Evolutionary conservation across 2,888 invertebrate species (phyloP).

Genomic region (Euplagia quadripunctaria): DNA sequence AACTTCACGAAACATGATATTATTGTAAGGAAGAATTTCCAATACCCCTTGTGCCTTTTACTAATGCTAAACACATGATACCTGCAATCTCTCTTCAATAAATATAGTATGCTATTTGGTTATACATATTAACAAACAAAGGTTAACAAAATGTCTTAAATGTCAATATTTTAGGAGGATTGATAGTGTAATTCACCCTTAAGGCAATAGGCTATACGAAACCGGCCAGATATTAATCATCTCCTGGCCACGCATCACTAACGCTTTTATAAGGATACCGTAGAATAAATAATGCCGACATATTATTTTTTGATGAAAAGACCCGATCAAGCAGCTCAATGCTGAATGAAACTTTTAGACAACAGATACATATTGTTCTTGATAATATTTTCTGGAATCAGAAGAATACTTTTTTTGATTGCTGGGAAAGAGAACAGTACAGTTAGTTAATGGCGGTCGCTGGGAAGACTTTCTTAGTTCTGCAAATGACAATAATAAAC

Average conservation of each 20-base stretch:
- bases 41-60: too few relatives aligned
- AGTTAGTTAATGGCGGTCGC: too few relatives aligned
- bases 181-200: neutral
- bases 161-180: neutral
- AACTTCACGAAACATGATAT: too few relatives aligned
- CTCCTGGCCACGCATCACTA: slow-evolving; percentile 34
- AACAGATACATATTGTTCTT: neutral
- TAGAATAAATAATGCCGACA: slow-evolving; percentile 40
- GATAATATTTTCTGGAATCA: neutral
- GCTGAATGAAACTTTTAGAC: neutral
- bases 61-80: too few relatives aligned
- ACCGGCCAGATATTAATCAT: slow-evolving; percentile 43
- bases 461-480: too few relatives aligned
- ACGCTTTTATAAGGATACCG: slow-evolving; percentile 20
- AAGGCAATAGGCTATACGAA: slow-evolving; percentile 23
- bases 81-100: too few relatives aligned
- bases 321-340: slow-evolving; percentile 3
- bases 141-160: neutral
- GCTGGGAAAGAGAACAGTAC: too few relatives aligned
- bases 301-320: slow-evolving; percentile 38
- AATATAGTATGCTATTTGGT: neutral
- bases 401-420: neutral
- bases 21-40: too few relatives aligned
- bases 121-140: neutral
- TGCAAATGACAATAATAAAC: too few relatives aligned